Evolutionary conservation across 2,113 vertebrate genomes (phyloP), one percentile per base, ranked within the genome.

Genomic region (Sinocyclocheilus anophthalmus): DNA sequence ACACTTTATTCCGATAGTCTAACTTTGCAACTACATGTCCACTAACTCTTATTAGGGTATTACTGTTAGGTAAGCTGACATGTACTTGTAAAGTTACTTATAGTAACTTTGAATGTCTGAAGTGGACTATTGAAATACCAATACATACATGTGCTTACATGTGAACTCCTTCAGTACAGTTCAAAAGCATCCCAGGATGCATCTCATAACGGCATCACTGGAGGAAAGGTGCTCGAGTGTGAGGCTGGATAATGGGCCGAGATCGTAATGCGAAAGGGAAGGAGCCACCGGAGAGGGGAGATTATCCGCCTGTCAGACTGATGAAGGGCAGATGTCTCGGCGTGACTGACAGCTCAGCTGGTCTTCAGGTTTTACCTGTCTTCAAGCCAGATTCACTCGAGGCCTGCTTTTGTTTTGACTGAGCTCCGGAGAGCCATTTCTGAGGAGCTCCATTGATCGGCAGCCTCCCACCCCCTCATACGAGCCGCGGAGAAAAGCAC

Each of bases 291-390:
- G 84, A 85, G 84, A 80, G 30, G 48, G 42, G 76, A 79, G 63
- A 85, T 85, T 63, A 85, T 13, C 53, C 33, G 7, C 14, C 26
- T 63, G 84, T 83, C 84, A 75, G 13, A 45, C 70, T 85, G 83
- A 85, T 76, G 77, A 33, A 81, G 82, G 69, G 84, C 70, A 87
- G 86, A 83, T 61, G 37, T 69, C 26, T 57, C 24, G 42, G 57
- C 55, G 1, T 85, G 87, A 82, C 13, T 82, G 83, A 70, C 83
- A 69, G 59, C 61, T 81, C 20, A 39, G 77, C 79, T 50, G 79
- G 61, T 26, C 63, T 65, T 70, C 87, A 83, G 87, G 87, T 86
- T 45, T 50, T 26, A 85, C 87, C 87, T 78, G 87, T 81, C 76
- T 24, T 20, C 13, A 42, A 77, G 61, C 20, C 77, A 39, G 33